Percentiles rank a stretch among this genome's conserved stretches.
Evolutionary conservation across 2,888 invertebrate species (phyloP).

Genomic region (Dryomyza anilis): DNA sequence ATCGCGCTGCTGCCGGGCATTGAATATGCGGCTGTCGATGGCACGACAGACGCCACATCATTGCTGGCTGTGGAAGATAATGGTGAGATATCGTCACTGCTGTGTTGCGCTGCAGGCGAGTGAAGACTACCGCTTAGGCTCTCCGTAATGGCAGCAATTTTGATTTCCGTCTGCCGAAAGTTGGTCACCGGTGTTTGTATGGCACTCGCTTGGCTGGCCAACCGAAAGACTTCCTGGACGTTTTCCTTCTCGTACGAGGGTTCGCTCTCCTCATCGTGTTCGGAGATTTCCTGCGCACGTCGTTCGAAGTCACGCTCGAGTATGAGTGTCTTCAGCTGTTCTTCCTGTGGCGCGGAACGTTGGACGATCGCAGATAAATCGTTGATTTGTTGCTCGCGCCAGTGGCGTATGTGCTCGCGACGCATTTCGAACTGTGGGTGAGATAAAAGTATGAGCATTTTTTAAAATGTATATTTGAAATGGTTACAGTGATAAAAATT

Average conservation of each 20-base stretch:
- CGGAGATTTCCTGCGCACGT: conserved; percentile 79
- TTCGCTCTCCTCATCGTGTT: conserved; percentile 72
- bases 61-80: conserved; percentile 39
- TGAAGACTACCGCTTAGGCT: conserved; percentile 18
- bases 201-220: conserved; percentile 60
- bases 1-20: conserved; percentile 4
- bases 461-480: no score
- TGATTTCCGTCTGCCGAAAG: conserved; percentile 59
- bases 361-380: conserved; percentile 74
- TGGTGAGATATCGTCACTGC: conserved; percentile 45
- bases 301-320: conserved; percentile 94
- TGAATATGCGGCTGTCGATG: conserved; percentile 22
- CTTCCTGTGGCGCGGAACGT: conserved; percentile 80
- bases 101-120: conserved; percentile 14
- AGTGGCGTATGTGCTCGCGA: conserved; percentile 75
- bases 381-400: conserved; percentile 86
- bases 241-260: conserved; percentile 57
- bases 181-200: conserved; percentile 61
- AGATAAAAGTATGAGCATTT: no score
- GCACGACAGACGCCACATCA: not conserved
- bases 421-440: conserved; percentile 64
- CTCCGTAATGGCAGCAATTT: conserved; percentile 46
- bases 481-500: no score
- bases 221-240: conserved; percentile 64
- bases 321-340: conserved; percentile 84